A percentile compares a stretch with the other conserved stretches of the same genome.
Evolutionary conservation across 2,797 vertebrate genomes (phyloP).

Genomic region (Apogon hyalosoma): DNA sequence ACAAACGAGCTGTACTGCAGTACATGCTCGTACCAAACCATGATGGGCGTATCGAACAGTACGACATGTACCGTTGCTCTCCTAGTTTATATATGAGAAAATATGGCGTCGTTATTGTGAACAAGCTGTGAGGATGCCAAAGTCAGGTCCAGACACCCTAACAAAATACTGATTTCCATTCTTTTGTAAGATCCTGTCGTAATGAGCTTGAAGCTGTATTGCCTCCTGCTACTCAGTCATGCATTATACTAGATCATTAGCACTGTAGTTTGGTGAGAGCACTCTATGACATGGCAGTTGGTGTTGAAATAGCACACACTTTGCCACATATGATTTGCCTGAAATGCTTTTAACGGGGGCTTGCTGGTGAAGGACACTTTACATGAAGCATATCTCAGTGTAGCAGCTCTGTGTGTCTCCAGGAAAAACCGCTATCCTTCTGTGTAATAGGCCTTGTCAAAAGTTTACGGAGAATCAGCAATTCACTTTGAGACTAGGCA

Average conservation of each 20-base stretch:
- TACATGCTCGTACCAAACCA: too few species aligned
- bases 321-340: conserved; percentile 51
- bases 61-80: too few species aligned
- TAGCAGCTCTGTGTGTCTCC: conserved; percentile 40
- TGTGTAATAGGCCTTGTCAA: conserved; percentile 79
- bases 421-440: conserved; percentile 67
- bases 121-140: conserved; percentile 8
- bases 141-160: background rate
- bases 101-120: background rate
- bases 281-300: conserved; percentile 23
- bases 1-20: too few species aligned
- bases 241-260: conserved; percentile 36
- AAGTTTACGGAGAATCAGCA: conserved; percentile 74
- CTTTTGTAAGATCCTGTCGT: conserved; percentile 20
- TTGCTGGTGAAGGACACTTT: conserved; percentile 45
- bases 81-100: too few species aligned
- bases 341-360: conserved; percentile 40
- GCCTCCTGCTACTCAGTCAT: conserved; percentile 16
- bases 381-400: conserved; percentile 37
- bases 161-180: background rate
- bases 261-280: conserved; percentile 32
- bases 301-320: conserved; percentile 32
- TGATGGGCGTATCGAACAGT: too few species aligned
- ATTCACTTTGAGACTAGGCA: conserved; percentile 60
- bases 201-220: conserved; percentile 25